phyloP scores from a whole-genome alignment of 2,113 vertebrate genomes.

The Sinocyclocheilus anshuiensis region DNA sequence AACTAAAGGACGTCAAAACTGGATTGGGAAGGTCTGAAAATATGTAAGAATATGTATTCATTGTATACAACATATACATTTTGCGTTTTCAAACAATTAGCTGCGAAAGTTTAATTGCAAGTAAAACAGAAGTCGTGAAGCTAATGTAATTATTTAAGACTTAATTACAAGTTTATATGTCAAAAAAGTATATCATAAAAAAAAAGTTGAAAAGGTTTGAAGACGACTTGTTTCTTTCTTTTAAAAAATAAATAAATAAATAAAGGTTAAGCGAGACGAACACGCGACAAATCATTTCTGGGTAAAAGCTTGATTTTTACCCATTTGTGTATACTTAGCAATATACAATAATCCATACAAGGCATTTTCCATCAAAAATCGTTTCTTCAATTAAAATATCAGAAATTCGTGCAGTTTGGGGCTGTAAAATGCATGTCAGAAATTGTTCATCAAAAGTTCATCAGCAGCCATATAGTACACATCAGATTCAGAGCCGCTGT shows the following conservation, averaged over 20 bases:
- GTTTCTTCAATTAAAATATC: not conserved
- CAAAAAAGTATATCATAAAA: too few species aligned
- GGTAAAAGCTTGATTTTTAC: too few species aligned
- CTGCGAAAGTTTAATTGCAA: not conserved
- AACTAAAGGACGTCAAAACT: not conserved
- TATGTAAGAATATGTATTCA: not conserved
- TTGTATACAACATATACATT: not conserved
- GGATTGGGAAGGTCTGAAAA: not conserved
- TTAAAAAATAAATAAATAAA: too few species aligned
- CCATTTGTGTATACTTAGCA: not conserved
- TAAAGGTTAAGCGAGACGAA: too few species aligned
- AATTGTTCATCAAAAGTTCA: not conserved
- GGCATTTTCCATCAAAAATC: not conserved
- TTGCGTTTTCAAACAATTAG: not conserved
- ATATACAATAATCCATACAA: not conserved
- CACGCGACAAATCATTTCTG: too few species aligned
- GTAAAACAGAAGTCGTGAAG: not conserved
- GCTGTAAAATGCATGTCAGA: not conserved
- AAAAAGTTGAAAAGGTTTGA: too few species aligned
- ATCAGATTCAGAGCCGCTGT: slow-evolving; percentile 68
- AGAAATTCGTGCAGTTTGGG: not conserved
- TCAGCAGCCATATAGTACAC: slow-evolving; percentile 53
- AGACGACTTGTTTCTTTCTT: too few species aligned
- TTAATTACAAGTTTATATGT: too few species aligned
- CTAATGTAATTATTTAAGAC: too few species aligned